Base-by-base conservation (phyloP, 2,113 vertebrate species). In the Reinhardtius hippoglossoides region DNA sequence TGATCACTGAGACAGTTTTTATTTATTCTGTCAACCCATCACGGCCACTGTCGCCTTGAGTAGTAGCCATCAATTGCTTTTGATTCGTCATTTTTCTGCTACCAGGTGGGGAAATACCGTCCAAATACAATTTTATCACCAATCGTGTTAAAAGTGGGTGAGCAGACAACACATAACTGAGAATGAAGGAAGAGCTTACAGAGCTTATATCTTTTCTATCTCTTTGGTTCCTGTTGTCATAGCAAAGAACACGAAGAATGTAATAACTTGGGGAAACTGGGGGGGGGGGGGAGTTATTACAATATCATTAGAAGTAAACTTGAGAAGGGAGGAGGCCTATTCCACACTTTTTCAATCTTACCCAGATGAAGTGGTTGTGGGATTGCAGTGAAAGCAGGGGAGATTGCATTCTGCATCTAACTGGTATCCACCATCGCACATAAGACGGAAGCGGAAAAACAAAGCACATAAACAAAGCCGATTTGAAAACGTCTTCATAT, bases 381-480 rank as follows among this genome's bases (percentile, higher is more conserved):
- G 67, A 89, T 91, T 82, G 89, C 59, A 71, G 85, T 79, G 80
- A 80, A 89, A 86, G 82, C 54, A 66, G 55, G 79, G 50, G 70
- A 86, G 84, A 92, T 89, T 89, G 81, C 75, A 76, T 88, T 90
- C 67, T 77, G 75, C 81, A 74, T 87, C 20, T 87, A 71, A 85
- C 57, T 62, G 58, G 58, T 69, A 76, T 72, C 21, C 35, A 54
- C 58, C 74, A 65, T 64, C 0, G 13, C 76, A 59, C 58, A 75
- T 42, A 71, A 26, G 27, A 76, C 58, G 21, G 37, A 37, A 2
- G 26, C 44, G 60, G 44, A 74, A 80, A 80, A 88, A 83, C 73
- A 81, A 74, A 70, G 52, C 37, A 65, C 57, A 87, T 75, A 80
- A 88, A 80, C 65, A 88, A 80, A 75, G 42, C 56, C 27, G 58